phyloP scores from a whole-genome alignment of 2,888 invertebrate genomes.

The Ochropleura plecta region DNA sequence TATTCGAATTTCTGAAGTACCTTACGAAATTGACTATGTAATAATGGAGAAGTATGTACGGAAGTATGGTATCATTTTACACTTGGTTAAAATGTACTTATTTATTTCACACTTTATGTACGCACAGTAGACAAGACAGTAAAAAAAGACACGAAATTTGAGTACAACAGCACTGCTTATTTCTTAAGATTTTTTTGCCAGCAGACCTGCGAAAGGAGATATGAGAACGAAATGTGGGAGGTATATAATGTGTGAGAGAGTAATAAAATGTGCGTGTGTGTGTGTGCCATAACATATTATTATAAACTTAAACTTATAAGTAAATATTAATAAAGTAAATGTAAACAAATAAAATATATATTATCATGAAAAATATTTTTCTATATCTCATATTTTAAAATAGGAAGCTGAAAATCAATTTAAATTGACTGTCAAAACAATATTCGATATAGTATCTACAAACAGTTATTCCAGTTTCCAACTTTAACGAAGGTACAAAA shows the following conservation, averaged over 20 bases:
- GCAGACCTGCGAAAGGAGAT: too few species aligned
- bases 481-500: conserved; percentile 54
- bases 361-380: not conserved
- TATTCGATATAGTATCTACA: conserved; percentile 12
- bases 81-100: not conserved
- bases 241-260: too few species aligned
- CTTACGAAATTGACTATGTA: not conserved
- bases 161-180: too few species aligned
- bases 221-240: too few species aligned
- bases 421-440: conserved; percentile 26
- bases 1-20: conserved; percentile 1
- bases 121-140: too few species aligned
- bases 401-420: not conserved
- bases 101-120: too few species aligned
- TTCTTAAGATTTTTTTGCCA: too few species aligned
- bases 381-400: not conserved
- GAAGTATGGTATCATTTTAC: not conserved
- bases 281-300: too few species aligned
- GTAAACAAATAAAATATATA: not conserved
- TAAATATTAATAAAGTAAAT: too few species aligned
- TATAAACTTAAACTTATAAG: too few species aligned
- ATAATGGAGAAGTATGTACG: not conserved
- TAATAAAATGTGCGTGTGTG: too few species aligned
- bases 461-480: conserved; percentile 25
- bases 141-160: too few species aligned